Percentiles rank a stretch among this genome's conserved stretches.
phyloP scores from a whole-genome alignment of 2,888 invertebrate species.

The Anagyrus pseudococci region DNA sequence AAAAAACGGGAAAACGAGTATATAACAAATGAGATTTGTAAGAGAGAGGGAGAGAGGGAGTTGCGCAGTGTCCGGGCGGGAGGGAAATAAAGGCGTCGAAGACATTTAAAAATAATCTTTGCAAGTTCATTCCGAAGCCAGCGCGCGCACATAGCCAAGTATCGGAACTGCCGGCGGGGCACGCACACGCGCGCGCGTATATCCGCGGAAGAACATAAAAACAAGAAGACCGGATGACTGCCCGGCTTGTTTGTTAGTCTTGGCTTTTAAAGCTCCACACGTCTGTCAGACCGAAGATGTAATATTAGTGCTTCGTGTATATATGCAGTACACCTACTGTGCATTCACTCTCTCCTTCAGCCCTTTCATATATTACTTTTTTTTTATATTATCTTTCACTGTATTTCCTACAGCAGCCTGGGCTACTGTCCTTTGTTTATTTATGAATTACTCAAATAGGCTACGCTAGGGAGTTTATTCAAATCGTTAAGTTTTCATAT shows the following conservation, averaged over 20 bases:
- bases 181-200: constrained; percentile 48
- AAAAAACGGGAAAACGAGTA: neutral
- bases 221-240: constrained; percentile 62
- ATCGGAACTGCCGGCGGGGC: neutral
- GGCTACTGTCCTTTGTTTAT: no score
- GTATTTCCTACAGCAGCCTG: constrained; percentile 1
- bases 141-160: neutral
- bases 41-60: no score
- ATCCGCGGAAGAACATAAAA: constrained; percentile 57
- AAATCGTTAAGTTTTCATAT: no score
- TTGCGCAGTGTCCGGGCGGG: neutral
- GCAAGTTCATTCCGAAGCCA: constrained; percentile 22
- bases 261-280: constrained; percentile 62
- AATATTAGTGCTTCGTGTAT: constrained; percentile 61
- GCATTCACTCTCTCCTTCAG: constrained; percentile 45
- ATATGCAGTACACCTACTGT: constrained; percentile 47
- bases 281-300: constrained; percentile 61
- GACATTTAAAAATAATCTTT: constrained; percentile 36
- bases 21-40: no score
- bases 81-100: constrained; percentile 16
- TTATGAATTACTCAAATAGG: no score
- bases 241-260: constrained; percentile 61
- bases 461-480: no score
- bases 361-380: constrained; percentile 50
- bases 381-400: constrained; percentile 20